Evolutionary conservation across 2,888 invertebrate genomes (phyloP), one percentile per base, ranked within the genome.

Genomic region (Papilio gigon): DNA sequence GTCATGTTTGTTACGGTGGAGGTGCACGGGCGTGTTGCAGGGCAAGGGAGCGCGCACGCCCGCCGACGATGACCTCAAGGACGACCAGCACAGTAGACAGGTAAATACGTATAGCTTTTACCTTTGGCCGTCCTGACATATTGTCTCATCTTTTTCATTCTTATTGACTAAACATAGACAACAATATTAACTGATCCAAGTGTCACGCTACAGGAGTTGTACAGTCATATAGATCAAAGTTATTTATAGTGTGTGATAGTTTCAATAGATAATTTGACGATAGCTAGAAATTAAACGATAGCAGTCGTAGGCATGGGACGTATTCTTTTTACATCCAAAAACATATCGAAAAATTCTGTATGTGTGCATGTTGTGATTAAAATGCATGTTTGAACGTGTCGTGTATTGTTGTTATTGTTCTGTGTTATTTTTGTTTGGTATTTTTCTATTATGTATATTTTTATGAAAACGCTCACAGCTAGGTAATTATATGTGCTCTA

Each of bases 11-110:
- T 87, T 79, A 86, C 84, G 88, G 88, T 85, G 88, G 84, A 71
- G 85, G 88, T 77, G 78, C 81, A 47, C 80, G 78, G 79, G 81
- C 80, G 84, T 89, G 88, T 90, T 90, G 77, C 91, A 91, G 91
- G 90, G 90, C 74, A 90, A 90, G 79, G 88, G 87, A 65, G 87
- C 86, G 84, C 86, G 88, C 67, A 84, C 87, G 67, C 86, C 88
- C 77, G 84, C 82, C 61, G 86, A 85, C n/a, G 88, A 85, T 71
- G 85, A 82, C 58, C 88, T 83, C 70, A 92, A 82, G 71, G 76
- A 70, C 61, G 84, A 81, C 33, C 75, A 72, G 50, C 71, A 75
- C 50, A 77, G 73, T 8, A 30, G 67, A 50, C 86, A 87, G 88
- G 89, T 89, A 83, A 80, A 40, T 37, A 25, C 27, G 2, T 35